A percentile compares a stretch with the other conserved stretches of the same genome.
These are phyloP conservation scores for Chydorus sphaericus DNA, from an alignment of 2,888 invertebrate genomes.

Conservation along the genomic window DNA sequence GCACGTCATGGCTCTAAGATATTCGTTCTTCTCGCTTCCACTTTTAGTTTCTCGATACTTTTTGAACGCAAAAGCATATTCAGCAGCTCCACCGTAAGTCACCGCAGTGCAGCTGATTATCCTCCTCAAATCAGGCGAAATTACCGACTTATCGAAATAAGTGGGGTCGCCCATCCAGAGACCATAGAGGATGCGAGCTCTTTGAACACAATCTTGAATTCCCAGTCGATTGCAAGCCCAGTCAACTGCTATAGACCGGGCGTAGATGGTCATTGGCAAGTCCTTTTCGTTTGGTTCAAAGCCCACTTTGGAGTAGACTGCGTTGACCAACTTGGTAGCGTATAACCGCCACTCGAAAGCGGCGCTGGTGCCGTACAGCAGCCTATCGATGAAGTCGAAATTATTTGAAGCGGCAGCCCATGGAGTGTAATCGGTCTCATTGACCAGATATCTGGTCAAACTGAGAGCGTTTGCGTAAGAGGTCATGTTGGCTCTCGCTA, in stretches of 20 bases:
- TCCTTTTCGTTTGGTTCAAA: slow-evolving; percentile 47
- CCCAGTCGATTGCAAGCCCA: slow-evolving; percentile 58
- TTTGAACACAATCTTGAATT: slow-evolving; percentile 52
- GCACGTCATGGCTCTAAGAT: slow-evolving; percentile 52
- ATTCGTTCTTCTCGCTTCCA: slow-evolving; percentile 46
- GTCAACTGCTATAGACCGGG: slow-evolving; percentile 51
- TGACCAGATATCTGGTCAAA: slow-evolving; percentile 36
- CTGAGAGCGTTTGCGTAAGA: slow-evolving; percentile 25
- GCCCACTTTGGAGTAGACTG: slow-evolving; percentile 51
- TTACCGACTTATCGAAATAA: no score
- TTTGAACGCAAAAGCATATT: slow-evolving; percentile 62
- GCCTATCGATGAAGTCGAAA: slow-evolving; percentile 41
- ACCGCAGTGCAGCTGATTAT: slow-evolving; percentile 59
- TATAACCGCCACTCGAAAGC: slow-evolving; percentile 55
- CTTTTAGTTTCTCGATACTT: slow-evolving; percentile 47
- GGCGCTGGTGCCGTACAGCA: slow-evolving; percentile 42
- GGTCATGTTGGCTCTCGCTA: slow-evolving; percentile 25
- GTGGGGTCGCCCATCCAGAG: slow-evolving; percentile 61
- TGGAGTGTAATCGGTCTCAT: slow-evolving; percentile 45
- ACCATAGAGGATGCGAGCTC: slow-evolving; percentile 52
- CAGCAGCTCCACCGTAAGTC: slow-evolving; percentile 43
- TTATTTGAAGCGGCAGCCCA: slow-evolving; percentile 46
- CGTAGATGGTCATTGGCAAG: slow-evolving; percentile 51
- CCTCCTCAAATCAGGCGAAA: slow-evolving; percentile 52
- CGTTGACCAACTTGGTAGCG: slow-evolving; percentile 45